Evolutionary conservation across 2,797 vertebrate species (phyloP).

Genomic region (Leptatherina wallacei): DNA sequence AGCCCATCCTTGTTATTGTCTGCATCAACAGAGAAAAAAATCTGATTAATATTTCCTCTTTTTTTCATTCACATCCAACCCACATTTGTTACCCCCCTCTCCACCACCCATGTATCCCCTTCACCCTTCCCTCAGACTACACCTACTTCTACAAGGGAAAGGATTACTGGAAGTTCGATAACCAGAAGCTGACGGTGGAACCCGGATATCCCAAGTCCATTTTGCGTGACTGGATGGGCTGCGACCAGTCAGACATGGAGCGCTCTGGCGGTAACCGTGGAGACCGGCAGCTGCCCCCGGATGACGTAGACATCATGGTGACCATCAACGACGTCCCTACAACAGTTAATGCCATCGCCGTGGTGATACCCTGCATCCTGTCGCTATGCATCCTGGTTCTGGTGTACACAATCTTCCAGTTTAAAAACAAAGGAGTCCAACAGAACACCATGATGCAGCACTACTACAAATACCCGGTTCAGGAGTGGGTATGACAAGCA

Average conservation of each 20-base stretch:
- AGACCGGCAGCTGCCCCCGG: conserved; percentile 89
- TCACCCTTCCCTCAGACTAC: conserved; percentile 83
- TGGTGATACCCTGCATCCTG: conserved; percentile 97
- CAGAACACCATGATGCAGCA: conserved; percentile 88
- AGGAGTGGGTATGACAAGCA: conserved; percentile 97
- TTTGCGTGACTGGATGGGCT: conserved; percentile 98
- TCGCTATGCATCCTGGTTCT: conserved; percentile 97
- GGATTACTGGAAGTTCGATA: conserved; percentile 99
- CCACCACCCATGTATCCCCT: too few species aligned
- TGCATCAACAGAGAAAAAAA: not conserved
- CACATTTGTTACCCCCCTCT: too few species aligned
- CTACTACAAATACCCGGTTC: conserved; percentile 97
- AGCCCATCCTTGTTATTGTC: not conserved
- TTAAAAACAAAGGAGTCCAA: conserved; percentile 97
- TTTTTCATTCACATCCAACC: not conserved
- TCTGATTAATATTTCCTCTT: conserved; percentile 4
- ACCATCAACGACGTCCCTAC: conserved; percentile 94
- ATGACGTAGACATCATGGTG: conserved; percentile 97
- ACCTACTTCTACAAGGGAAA: conserved; percentile 99
- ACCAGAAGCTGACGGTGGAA: conserved; percentile 95
- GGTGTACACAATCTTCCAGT: conserved; percentile 98
- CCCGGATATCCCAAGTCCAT: conserved; percentile 96
- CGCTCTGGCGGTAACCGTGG: conserved; percentile 86
- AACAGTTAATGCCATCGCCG: conserved; percentile 95
- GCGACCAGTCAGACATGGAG: conserved; percentile 93